Conservation (phyloP, 2,113 vertebrate species). For the Eretmochelys imbricata region DNA sequence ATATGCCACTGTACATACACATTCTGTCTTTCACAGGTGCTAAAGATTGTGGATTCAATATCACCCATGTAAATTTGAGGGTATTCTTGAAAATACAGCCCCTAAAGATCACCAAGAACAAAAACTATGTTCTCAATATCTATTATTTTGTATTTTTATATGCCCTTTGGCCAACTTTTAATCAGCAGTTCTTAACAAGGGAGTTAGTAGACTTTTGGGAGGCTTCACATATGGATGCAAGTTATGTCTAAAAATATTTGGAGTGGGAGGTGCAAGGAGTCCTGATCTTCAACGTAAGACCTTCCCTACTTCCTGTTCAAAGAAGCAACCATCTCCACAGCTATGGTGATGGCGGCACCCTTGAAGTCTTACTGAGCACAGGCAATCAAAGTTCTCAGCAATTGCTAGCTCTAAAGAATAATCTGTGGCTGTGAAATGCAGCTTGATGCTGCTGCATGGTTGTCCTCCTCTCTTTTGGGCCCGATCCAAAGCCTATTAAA, state of each 20-base stretch:
- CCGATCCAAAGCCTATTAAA: background rate
- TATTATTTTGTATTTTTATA: background rate
- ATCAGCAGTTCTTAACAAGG: background rate
- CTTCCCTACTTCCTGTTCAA: background rate
- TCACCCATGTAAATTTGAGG: background rate
- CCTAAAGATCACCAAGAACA: background rate
- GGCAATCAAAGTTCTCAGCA: background rate
- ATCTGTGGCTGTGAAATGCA: background rate
- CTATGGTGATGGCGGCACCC: background rate
- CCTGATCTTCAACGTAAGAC: background rate
- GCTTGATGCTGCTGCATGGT: background rate
- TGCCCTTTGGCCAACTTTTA: constrained; percentile 1
- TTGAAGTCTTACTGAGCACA: background rate
- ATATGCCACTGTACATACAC: background rate
- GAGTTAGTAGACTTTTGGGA: background rate
- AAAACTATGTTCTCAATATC: background rate
- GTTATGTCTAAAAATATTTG: background rate
- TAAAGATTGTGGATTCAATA: constrained; percentile 12
- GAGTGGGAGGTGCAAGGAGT: background rate
- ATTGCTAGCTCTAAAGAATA: background rate
- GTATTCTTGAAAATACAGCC: background rate
- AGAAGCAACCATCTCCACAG: background rate
- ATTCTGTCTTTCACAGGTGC: constrained; percentile 1
- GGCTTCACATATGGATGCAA: constrained; percentile 8
- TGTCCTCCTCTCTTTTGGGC: accelerated